Percentiles rank a stretch among this genome's conserved stretches.
Conservation (phyloP, 2,113 vertebrate species). For the Sander vitreus region DNA sequence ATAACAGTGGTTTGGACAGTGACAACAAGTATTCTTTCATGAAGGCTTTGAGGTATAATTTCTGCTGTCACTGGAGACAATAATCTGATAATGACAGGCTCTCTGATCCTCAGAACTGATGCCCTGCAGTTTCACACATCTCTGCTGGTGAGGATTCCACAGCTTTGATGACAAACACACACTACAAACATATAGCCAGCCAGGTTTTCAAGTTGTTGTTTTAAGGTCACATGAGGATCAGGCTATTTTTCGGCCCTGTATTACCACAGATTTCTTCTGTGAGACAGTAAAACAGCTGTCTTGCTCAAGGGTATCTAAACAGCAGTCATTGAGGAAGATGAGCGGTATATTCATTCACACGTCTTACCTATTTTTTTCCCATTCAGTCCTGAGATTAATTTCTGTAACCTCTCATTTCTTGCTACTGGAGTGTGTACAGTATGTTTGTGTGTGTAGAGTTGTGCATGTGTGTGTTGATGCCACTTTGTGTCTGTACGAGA, state of each 20-base stretch:
- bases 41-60: constrained; percentile 47
- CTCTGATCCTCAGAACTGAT: constrained; percentile 40
- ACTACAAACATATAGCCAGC: not conserved
- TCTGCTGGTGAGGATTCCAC: not conserved
- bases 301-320: not conserved
- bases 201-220: too few species aligned
- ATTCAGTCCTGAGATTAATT: not conserved
- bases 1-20: constrained; percentile 51
- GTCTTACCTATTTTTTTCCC: not conserved
- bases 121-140: constrained; percentile 40
- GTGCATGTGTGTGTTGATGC: constrained; percentile 7
- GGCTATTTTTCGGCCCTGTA: not conserved
- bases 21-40: constrained; percentile 19
- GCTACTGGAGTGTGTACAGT: not conserved
- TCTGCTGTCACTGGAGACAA: constrained; percentile 49
- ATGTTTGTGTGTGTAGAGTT: constrained; percentile 1
- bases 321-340: not conserved
- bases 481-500: not conserved
- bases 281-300: not conserved
- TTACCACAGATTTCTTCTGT: not conserved
- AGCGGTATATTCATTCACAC: constrained; percentile 1
- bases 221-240: constrained; percentile 6
- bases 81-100: constrained; percentile 60
- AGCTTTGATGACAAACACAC: constrained; percentile 43
- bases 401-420: constrained; percentile 3